These are phyloP conservation scores for Meloidogyne floridensis DNA, from an alignment of 1,140 invertebrate genomes.

Conservation along the genomic window DNA sequence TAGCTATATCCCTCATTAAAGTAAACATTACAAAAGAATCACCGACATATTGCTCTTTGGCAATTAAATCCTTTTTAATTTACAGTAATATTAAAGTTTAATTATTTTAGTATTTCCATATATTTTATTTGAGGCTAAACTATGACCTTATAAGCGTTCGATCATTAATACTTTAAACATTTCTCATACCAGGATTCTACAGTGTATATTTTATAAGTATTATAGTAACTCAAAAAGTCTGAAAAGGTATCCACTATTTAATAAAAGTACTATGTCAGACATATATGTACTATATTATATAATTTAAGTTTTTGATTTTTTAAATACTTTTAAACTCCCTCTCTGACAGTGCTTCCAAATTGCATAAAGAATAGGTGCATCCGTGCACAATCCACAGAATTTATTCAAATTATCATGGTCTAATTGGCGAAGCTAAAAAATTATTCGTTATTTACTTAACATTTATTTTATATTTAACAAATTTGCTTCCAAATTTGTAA, in stretches of 20 bases:
- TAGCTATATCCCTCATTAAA: conserved; percentile 84
- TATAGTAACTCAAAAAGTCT: no score
- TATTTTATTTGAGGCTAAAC: conserved; percentile 85
- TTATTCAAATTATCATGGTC: conserved; percentile 45
- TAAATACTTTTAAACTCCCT: conserved; percentile 76
- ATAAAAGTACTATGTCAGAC: no score
- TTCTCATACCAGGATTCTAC: conserved; percentile 65
- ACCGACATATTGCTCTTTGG: conserved; percentile 87
- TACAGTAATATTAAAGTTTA: conserved; percentile 65
- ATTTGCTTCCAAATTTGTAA: no score
- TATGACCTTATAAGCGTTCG: conserved; percentile 84
- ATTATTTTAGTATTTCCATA: no score
- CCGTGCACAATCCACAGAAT: conserved; percentile 33
- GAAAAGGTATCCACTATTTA: no score
- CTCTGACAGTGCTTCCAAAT: conserved; percentile 80
- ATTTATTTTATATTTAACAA: no score
- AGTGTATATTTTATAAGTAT: no score
- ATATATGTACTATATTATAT: no score
- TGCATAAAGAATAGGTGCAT: conserved; percentile 68
- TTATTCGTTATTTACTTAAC: no score
- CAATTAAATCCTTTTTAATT: conserved; percentile 80
- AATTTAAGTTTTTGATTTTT: no score
- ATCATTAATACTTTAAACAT: conserved; percentile 74
- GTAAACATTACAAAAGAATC: conserved; percentile 92
- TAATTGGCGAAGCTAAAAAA: conserved; percentile 25